These are phyloP conservation scores for Melipona beecheii DNA, from an alignment of 2,888 invertebrate genomes.

Conservation along the genomic window DNA sequence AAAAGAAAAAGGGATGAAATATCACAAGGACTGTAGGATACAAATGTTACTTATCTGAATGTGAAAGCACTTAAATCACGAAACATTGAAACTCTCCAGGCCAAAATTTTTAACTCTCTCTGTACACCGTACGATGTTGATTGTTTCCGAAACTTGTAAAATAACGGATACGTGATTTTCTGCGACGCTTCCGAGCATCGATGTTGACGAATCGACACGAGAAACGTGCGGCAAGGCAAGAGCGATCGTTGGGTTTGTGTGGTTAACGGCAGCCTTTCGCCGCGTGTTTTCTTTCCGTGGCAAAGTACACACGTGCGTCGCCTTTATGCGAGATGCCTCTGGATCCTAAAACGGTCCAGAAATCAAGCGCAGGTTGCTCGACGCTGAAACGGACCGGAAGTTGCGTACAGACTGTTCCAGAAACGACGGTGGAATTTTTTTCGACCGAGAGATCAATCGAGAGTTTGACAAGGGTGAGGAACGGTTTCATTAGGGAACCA, in stretches of 20 bases:
- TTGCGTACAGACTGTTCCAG: neutral
- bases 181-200: conserved; percentile 18
- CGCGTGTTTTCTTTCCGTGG: conserved; percentile 27
- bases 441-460: no score
- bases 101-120: no score
- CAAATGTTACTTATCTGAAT: no score
- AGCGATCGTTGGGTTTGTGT: conserved; percentile 7
- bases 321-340: neutral
- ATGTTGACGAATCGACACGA: conserved; percentile 22
- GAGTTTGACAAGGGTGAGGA: neutral
- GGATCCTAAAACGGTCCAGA: conserved; percentile 15
- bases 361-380: conserved; percentile 5
- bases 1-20: no score
- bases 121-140: no score
- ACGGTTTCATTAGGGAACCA: neutral
- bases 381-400: conserved; percentile 14
- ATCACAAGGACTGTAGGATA: no score
- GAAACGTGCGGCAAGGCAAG: conserved; percentile 23
- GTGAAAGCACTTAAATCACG: no score
- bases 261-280: conserved; percentile 39
- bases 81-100: no score
- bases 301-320: conserved; percentile 8
- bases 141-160: no score
- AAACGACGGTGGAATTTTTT: neutral
- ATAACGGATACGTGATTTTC: conserved; percentile 7